Conservation (phyloP, 2,797 vertebrate genomes). For the Pangasius sanitwongsei region DNA sequence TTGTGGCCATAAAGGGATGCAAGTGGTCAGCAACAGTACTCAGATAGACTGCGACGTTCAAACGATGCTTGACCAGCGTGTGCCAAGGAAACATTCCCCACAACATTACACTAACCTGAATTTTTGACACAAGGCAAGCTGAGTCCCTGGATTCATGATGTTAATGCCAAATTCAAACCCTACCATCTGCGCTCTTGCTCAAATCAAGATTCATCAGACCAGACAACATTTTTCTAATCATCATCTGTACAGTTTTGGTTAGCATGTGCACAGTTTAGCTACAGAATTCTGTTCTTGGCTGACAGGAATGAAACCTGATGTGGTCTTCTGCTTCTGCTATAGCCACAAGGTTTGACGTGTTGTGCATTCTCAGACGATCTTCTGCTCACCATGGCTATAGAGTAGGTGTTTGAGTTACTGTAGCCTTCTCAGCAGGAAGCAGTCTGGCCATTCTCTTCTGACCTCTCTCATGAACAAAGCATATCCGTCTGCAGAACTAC, state of each 20-base stretch:
- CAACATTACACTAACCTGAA: not conserved
- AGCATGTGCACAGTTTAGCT: not conserved
- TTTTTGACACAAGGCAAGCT: not conserved
- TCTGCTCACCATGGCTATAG: not conserved
- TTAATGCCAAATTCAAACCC: not conserved
- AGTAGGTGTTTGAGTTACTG: not conserved
- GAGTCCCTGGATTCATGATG: not conserved
- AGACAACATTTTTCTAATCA: not conserved
- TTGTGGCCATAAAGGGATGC: too few relatives aligned
- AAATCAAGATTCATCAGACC: not conserved
- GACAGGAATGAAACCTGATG: not conserved
- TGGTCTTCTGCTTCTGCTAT: not conserved
- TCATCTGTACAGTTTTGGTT: not conserved
- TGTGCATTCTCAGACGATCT: not conserved
- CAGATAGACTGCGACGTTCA: too few relatives aligned
- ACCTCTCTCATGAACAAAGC: not conserved
- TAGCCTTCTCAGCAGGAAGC: not conserved
- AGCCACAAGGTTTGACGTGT: not conserved
- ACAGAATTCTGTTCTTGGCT: not conserved
- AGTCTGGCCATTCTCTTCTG: not conserved
- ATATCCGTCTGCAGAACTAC: not conserved
- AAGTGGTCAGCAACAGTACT: too few relatives aligned
- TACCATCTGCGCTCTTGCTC: not conserved
- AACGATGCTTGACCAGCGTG: not conserved
- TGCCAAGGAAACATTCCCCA: not conserved